Evolutionary conservation across 2,113 vertebrate genomes (phyloP), one percentile per base, ranked within the genome.

Genomic region (Ctenomys sociabilis): DNA sequence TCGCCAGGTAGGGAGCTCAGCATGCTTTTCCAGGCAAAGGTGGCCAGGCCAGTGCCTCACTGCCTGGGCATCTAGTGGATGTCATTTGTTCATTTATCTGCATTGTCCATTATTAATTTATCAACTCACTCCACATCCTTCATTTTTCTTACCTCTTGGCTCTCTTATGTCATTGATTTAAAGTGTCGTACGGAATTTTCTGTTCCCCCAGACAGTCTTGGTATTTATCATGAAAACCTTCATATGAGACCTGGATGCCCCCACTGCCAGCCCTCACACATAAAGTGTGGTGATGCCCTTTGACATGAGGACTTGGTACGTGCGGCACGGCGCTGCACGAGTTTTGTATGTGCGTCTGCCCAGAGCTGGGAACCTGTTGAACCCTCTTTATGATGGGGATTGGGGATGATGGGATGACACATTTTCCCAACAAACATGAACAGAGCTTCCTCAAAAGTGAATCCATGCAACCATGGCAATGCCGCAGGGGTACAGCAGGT

Each of bases 221-320:
- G 26, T 8, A 3, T n/a, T 75, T 30, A 26, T 14, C 28, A 3
- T 26, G n/a, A 22, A 63, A 61, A 28, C 61, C 6, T 73, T 61
- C 77, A 40, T 0, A 30, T 49, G 24, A 54, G 75, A 16, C n/a
- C 72, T 37, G 45, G 54, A 52, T 88, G 21, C 13, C 68, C 59
- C 84, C 21, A 61, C 35, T 40, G 4, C 11, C 92, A 40, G 28
- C 75, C 49, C 43, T 57, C 5, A 49, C 78, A 32, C 43, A 63
- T 83, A 52, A 43, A 54, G 52, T 78, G 16, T 43, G 70, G 16
- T 43, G 70, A 43, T 73, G 21, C n/a, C 4, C 37, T 40, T 19
- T 73, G n/a, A 40, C 26, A 11, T 5, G 4, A 2, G 37, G 37
- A n/a, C 72, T 73, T 5, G 4, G 13, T 1, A 2, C 11, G 5